Evolutionary conservation across 2,113 vertebrate genomes (phyloP), one percentile per base, ranked within the genome.

Genomic region (Ictalurus punctatus): DNA sequence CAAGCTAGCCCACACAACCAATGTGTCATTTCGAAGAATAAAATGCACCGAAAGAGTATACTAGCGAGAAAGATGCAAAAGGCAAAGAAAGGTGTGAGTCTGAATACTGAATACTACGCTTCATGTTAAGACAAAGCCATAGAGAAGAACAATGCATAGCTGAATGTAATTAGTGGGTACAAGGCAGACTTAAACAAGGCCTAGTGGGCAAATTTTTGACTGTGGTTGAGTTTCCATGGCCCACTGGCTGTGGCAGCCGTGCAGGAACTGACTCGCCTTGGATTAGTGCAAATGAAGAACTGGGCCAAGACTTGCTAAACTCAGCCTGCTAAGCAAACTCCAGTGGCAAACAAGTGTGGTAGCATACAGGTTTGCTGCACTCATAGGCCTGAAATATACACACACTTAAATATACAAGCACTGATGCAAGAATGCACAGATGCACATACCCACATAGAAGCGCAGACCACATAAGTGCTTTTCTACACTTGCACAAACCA

Each of bases 211-310:
- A 63, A 87, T 83, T 63, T 91, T 87, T 84, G 76, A 86, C 80
- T 87, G 85, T 78, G 89, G 86, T 65, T 91, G 44, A 74, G 40
- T 69, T 79, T 71, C 34, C 78, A 56, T 85, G 52, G 61, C n/a
- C 67, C 27, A 65, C 78, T 90, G 86, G 83, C 44, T 87, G 54
- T 56, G 44, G 88, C 82, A 82, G 84, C 81, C 58, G 65, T 73
- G 89, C 88, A 89, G 90, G 90, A 90, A 87, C 83, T 73, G 81
- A 79, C 89, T 83, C 23, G 89, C 89, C 56, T 34, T 71, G 71
- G 65, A 74, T 69, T 54, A 63, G 87, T 87, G 87, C 30, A 82
- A 58, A 69, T 17, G 59, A 58, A 78, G 63, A 65, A 59, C 69
- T 79, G 59, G 87, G 88, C 71, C 86, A 86, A 61, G 85, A 86